A percentile compares a stretch with the other conserved stretches of the same genome.
These are phyloP conservation scores for Oenanthe melanoleuca DNA, from an alignment of 2,113 vertebrate genomes.

Conservation along the genomic window DNA sequence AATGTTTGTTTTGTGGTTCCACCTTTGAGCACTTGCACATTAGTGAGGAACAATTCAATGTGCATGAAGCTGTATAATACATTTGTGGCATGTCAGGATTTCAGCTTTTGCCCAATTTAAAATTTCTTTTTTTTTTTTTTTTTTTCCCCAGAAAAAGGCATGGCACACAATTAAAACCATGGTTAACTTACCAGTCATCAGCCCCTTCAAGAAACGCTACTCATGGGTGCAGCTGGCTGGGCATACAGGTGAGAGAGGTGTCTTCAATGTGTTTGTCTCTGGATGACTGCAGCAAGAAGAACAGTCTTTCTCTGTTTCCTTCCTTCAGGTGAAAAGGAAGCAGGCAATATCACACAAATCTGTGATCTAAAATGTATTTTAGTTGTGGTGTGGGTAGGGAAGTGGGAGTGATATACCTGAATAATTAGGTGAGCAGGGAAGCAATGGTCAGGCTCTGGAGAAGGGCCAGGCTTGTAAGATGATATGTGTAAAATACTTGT, in stretches of 20 bases:
- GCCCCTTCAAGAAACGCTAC: conserved; percentile 87
- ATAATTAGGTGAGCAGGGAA: neutral
- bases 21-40: neutral
- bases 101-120: neutral
- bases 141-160: conserved; percentile 79
- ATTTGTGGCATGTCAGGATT: neutral
- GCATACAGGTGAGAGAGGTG: conserved; percentile 84
- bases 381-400: neutral
- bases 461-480: neutral
- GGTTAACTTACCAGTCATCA: conserved; percentile 89
- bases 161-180: conserved; percentile 96
- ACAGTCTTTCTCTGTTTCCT: neutral
- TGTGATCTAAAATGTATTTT: neutral
- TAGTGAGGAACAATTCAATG: neutral
- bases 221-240: conserved; percentile 96
- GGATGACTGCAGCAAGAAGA: neutral
- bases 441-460: neutral
- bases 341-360: neutral
- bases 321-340: neutral
- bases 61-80: neutral
- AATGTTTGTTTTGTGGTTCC: neutral
- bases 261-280: neutral
- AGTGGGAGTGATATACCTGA: neutral
- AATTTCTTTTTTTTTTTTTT: conserved; percentile 19
- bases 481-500: neutral